These are phyloP conservation scores for Berghia stephanieae DNA, from an alignment of 1,140 invertebrate species.

Conservation along the genomic window DNA sequence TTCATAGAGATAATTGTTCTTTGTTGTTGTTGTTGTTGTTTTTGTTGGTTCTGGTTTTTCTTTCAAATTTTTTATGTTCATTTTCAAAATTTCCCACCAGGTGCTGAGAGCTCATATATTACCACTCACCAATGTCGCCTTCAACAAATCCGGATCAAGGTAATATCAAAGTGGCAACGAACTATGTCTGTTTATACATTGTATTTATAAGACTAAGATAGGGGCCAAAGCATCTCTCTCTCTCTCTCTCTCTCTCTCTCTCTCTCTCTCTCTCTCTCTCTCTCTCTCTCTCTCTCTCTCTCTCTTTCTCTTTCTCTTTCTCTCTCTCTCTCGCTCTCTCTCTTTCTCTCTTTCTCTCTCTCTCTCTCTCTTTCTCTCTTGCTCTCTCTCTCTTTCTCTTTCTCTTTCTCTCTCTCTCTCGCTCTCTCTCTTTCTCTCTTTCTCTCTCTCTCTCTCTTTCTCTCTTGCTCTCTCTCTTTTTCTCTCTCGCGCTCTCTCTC, in stretches of 20 bases:
- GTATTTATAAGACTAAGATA: too few relatives aligned
- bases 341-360: too few relatives aligned
- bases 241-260: conserved; percentile 1
- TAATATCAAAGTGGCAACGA: conserved; percentile 56
- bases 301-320: conserved; percentile 30
- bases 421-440: conserved; percentile 14
- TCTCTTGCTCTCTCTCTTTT: too few relatives aligned
- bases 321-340: too few relatives aligned
- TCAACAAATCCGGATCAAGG: conserved; percentile 76
- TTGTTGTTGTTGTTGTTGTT: neutral
- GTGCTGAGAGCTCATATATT: conserved; percentile 79
- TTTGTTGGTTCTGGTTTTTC: too few relatives aligned
- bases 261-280: conserved; percentile 8
- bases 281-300: conserved; percentile 1
- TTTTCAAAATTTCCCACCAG: conserved; percentile 39
- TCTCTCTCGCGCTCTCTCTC: too few relatives aligned
- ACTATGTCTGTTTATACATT: too few relatives aligned
- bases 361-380: neutral
- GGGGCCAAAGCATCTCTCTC: neutral
- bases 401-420: conserved; percentile 10
- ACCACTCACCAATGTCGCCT: conserved; percentile 81
- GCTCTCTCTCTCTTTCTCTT: neutral
- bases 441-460: conserved; percentile 10
- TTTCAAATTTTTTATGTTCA: neutral
- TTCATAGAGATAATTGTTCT: too few relatives aligned